phyloP scores from a whole-genome alignment of 1,140 invertebrate genomes.

The Nixonia krombeini region DNA sequence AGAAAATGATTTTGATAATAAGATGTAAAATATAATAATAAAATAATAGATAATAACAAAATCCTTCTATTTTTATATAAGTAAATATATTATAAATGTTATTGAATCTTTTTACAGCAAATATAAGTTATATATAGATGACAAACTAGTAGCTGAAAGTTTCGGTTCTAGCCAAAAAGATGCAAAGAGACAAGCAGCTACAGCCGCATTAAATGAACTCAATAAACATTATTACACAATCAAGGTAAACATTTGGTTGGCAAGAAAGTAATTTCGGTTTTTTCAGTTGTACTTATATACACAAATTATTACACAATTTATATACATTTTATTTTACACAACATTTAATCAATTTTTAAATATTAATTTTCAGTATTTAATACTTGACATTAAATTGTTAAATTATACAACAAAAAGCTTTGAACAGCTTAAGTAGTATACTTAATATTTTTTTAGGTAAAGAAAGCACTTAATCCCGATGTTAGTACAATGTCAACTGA shows the following conservation, averaged over 20 bases:
- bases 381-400: background rate
- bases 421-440: background rate
- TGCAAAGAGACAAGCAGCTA: slow-evolving; percentile 68
- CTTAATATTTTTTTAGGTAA: slow-evolving; percentile 34
- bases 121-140: slow-evolving; percentile 59
- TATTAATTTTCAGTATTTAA: background rate
- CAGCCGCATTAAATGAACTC: slow-evolving; percentile 61
- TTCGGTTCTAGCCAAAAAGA: slow-evolving; percentile 58
- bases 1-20: too few species aligned
- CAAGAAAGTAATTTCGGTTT: too few species aligned
- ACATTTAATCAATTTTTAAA: background rate
- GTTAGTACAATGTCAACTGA: slow-evolving; percentile 19
- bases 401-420: too few species aligned
- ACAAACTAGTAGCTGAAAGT: slow-evolving; percentile 54
- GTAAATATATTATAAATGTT: background rate
- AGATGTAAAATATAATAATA: too few species aligned
- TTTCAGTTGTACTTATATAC: too few species aligned
- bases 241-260: slow-evolving; percentile 68
- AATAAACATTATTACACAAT: slow-evolving; percentile 72
- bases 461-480: slow-evolving; percentile 45
- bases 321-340: background rate
- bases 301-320: too few species aligned
- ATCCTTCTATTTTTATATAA: background rate
- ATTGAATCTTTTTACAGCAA: slow-evolving; percentile 37
- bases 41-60: background rate